phyloP scores from a whole-genome alignment of 2,797 vertebrate species.

The Gallinago stenura region DNA sequence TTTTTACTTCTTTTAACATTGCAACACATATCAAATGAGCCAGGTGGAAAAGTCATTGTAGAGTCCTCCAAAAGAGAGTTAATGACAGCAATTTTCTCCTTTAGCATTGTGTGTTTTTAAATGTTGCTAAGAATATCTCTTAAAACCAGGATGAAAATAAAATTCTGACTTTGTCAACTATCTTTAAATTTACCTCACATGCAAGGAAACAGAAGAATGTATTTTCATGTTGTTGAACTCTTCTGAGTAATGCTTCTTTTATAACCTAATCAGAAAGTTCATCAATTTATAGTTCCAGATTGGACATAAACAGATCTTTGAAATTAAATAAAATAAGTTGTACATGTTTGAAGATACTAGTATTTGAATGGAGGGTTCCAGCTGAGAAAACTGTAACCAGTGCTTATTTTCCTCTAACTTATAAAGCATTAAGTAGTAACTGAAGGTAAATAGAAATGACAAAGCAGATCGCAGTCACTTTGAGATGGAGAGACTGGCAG shows the following conservation, averaged over 20 bases:
- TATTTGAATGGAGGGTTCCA: neutral
- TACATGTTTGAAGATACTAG: neutral
- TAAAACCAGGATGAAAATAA: neutral
- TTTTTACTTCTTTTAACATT: neutral
- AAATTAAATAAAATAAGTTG: neutral
- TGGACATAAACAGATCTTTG: neutral
- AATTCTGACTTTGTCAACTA: neutral
- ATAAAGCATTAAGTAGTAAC: neutral
- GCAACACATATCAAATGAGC: fast-evolving
- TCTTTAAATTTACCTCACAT: neutral
- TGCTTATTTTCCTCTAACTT: neutral
- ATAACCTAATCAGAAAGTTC: neutral
- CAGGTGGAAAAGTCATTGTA: neutral
- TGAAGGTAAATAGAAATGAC: neutral
- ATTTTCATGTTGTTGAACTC: neutral
- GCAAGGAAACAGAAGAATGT: neutral
- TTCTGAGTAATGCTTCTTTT: neutral
- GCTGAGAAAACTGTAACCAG: neutral
- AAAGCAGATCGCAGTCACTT: neutral
- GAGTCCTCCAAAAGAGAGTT: neutral
- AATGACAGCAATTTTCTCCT: neutral
- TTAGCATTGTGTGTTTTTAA: neutral
- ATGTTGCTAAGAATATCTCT: neutral
- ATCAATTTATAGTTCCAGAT: neutral
- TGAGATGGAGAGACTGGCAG: neutral